phyloP scores from a whole-genome alignment of 1,140 invertebrate species.

The Heliconius himera region DNA sequence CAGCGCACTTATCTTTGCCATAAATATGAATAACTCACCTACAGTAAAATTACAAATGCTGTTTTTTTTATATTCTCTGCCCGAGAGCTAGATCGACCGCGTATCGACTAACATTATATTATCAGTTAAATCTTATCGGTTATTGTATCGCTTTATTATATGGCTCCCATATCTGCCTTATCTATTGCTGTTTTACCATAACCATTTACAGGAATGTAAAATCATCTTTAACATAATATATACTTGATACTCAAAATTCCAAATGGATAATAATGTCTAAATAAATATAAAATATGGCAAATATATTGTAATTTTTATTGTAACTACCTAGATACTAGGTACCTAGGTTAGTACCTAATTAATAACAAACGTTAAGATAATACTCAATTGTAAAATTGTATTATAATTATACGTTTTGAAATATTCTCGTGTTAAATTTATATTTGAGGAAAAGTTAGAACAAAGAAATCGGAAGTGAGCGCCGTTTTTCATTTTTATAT shows the following conservation, averaged over 20 bases:
- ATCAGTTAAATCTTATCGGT: conserved; percentile 20
- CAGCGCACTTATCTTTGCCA: background rate
- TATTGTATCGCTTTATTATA: background rate
- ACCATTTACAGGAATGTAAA: no score
- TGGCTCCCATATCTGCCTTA: background rate
- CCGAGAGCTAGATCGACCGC: conserved; percentile 18
- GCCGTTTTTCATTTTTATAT: background rate
- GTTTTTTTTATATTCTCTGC: background rate
- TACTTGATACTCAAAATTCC: no score
- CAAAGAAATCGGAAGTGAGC: background rate
- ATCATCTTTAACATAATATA: no score
- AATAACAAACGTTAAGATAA: no score
- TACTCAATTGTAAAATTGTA: no score
- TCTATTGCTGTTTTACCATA: no score
- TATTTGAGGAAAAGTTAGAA: background rate
- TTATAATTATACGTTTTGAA: no score
- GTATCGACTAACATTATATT: conserved; percentile 18
- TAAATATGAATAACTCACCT: background rate
- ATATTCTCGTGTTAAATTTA: background rate
- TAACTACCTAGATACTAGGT: no score
- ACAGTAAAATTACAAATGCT: background rate
- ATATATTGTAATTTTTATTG: no score
- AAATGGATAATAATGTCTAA: no score
- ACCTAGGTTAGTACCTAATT: no score
- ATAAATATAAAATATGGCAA: no score